A percentile compares a stretch with the other conserved stretches of the same genome.
Conservation (phyloP, 2,797 vertebrate genomes). For the Rhinogobio ventralis region DNA sequence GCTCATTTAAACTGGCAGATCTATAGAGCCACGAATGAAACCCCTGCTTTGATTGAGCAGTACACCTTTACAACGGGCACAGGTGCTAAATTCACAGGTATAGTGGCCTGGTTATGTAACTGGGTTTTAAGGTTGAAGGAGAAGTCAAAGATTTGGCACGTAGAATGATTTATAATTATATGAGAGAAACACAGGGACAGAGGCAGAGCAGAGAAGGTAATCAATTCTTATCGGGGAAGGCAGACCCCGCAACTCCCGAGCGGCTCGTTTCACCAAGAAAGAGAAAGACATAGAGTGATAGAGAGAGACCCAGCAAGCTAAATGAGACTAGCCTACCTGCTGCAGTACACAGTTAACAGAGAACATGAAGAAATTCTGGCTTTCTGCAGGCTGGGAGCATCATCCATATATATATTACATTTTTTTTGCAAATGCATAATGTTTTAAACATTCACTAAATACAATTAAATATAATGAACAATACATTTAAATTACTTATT, state of each 20-base stretch:
- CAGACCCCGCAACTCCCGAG: constrained; percentile 41
- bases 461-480: background rate
- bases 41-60: constrained; percentile 13
- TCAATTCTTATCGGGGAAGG: constrained; percentile 64
- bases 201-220: constrained; percentile 49
- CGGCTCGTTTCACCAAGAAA: constrained; percentile 25
- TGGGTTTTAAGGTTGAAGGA: constrained; percentile 21
- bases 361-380: background rate
- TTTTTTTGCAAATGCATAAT: too few species aligned
- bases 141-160: constrained; percentile 13
- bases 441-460: background rate
- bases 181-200: constrained; percentile 12
- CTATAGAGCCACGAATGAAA: background rate
- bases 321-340: background rate
- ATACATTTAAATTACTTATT: background rate
- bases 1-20: constrained; percentile 27
- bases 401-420: background rate
- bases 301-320: constrained; percentile 12
- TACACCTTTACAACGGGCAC: background rate
- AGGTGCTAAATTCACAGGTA: background rate
- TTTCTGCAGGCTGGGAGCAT: background rate
- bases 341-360: constrained; percentile 8
- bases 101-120: constrained; percentile 13
- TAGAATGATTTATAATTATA: constrained; percentile 38
- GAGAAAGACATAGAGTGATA: background rate